Conservation (phyloP, 2,113 vertebrate genomes). For the Ictalurus punctatus region DNA sequence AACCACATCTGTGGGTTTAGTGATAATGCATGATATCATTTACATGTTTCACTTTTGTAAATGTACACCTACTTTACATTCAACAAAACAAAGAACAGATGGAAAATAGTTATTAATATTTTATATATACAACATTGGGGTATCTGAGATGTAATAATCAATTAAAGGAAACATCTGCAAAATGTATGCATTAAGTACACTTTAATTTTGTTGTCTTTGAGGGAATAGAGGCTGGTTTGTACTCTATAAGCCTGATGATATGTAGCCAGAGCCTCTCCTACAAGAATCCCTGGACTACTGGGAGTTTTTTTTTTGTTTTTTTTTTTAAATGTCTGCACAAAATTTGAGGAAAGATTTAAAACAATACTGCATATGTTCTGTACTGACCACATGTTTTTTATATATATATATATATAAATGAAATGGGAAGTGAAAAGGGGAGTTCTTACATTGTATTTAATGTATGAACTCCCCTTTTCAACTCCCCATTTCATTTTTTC, state of each 20-base stretch:
- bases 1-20: background rate
- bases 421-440: too few relatives aligned
- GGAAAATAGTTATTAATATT: background rate
- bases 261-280: constrained; percentile 14
- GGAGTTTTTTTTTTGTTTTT: background rate
- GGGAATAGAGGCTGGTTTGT: constrained; percentile 20
- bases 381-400: background rate
- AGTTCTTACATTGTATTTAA: too few relatives aligned
- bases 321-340: background rate
- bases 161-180: background rate
- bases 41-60: background rate
- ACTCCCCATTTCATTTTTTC: background rate
- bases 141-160: background rate
- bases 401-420: too few relatives aligned
- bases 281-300: background rate
- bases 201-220: background rate
- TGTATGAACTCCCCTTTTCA: too few relatives aligned
- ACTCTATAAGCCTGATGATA: constrained; percentile 15
- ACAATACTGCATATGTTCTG: background rate
- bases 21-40: background rate
- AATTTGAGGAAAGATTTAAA: background rate
- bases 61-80: background rate
- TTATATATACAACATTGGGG: background rate
- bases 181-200: background rate
- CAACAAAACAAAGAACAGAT: background rate